Evolutionary conservation across 1,140 invertebrate genomes (phyloP).

Genomic region (Yoshiicerus persimilis): DNA sequence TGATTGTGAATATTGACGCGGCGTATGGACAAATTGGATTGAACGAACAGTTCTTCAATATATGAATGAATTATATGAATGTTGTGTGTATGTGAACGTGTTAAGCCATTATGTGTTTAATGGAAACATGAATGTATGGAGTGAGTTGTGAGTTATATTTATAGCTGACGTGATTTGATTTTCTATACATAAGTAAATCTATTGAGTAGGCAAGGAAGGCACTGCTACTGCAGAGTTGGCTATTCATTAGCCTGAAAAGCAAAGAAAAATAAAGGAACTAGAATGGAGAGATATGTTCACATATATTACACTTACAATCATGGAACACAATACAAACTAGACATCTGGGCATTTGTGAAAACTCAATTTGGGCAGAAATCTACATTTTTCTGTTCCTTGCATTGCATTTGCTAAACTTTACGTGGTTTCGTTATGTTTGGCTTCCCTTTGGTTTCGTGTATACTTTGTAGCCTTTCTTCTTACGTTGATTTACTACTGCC

Average conservation of each 20-base stretch:
- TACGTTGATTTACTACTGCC: slow-evolving; percentile 6
- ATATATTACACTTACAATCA: neutral
- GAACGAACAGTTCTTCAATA: neutral
- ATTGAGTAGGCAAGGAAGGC: neutral
- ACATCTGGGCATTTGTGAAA: slow-evolving; percentile 8
- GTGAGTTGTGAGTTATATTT: neutral
- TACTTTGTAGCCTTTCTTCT: neutral
- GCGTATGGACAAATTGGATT: neutral
- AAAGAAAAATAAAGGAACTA: neutral
- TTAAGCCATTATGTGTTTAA: neutral
- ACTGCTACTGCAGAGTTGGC: neutral
- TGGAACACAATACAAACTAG: neutral
- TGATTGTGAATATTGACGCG: neutral
- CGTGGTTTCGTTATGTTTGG: neutral
- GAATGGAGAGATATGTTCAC: neutral
- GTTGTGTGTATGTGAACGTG: neutral
- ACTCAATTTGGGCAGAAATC: neutral
- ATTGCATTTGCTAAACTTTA: neutral
- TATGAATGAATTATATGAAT: neutral
- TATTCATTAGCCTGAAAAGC: neutral
- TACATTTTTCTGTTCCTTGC: neutral
- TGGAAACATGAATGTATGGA: neutral
- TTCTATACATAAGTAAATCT: neutral
- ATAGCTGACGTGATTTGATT: neutral
- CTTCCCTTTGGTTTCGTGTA: neutral